These are phyloP conservation scores for Chloromyia formosa DNA, from an alignment of 2,888 invertebrate species.

Conservation along the genomic window DNA sequence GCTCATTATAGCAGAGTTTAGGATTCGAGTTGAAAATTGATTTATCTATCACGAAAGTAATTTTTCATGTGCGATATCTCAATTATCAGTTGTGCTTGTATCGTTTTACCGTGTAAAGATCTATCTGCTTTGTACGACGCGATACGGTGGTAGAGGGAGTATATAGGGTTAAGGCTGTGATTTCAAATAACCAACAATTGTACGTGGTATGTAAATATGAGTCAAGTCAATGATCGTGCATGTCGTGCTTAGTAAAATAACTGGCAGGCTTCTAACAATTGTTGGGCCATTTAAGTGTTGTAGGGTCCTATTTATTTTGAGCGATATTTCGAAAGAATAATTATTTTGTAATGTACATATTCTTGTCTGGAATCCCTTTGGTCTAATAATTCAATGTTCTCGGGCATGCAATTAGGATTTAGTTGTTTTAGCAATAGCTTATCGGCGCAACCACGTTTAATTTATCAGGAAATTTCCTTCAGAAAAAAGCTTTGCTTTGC, in stretches of 20 bases:
- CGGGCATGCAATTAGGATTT: too few species aligned
- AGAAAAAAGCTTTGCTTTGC: too few species aligned
- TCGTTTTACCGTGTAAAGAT: background rate
- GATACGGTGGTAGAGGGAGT: background rate
- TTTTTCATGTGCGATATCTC: conserved; percentile 54
- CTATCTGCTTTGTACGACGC: background rate
- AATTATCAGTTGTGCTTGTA: conserved; percentile 51
- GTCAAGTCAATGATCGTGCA: conserved; percentile 25
- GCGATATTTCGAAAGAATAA: too few species aligned
- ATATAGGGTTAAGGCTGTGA: conserved; percentile 4
- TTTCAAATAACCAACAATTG: background rate
- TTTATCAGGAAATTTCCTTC: too few species aligned
- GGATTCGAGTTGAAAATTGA: conserved; percentile 49
- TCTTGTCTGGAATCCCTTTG: too few species aligned
- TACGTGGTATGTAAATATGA: conserved; percentile 25
- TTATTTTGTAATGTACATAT: too few species aligned
- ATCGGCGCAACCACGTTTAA: too few species aligned
- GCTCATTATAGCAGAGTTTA: conserved; percentile 43
- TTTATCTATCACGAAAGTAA: conserved; percentile 54
- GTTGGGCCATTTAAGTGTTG: too few species aligned
- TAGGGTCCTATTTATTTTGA: too few species aligned
- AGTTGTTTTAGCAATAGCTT: too few species aligned
- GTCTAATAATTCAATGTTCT: too few species aligned
- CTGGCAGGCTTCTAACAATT: conserved; percentile 24
- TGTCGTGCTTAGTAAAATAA: conserved; percentile 37